Base-by-base conservation (phyloP, 2,797 vertebrate genomes). In the Toxotes lorentzi region DNA sequence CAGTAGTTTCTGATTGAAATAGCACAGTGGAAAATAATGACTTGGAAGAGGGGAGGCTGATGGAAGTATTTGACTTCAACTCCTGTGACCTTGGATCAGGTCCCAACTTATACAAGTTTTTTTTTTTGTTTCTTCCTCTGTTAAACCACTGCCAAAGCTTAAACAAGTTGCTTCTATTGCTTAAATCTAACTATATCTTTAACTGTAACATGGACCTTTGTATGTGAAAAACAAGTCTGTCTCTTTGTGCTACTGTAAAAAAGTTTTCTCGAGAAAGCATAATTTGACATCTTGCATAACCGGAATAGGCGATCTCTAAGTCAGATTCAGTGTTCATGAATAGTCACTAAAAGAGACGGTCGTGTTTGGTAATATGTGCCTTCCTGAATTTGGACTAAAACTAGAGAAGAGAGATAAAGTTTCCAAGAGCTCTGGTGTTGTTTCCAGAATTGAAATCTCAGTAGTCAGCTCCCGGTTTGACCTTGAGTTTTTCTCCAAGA, bases 401-500 rank as follows among this genome's bases (percentile, higher is more conserved):
- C 32, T 32, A 72, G 32, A 48, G 56, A 76, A 57, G 14, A 30
- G 24, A 58, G 23, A 40, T n/a, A 30, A 57, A 41, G 21, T 78
- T 60, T 81, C 66, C 17, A 11, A 19, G 19, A 40, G 7, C 27
- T 58, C 21, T 19, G 35, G n/a, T 64, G 23, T 69, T 81, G 56
- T 81, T 83, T 76, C 53, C 73, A 67, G 40, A 57, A 45, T 24
- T 60, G n/a, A 75, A 87, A 69, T 81, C 62, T 78, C 57, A 65
- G 53, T 54, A 62, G 63, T 86, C 69, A 77, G 84, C 65, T 82
- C 53, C 74, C 60, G 59, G 24, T 81, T 73, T 84, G 76, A 85
- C 81, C 83, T 64, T 47, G 43, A 70, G 47, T 50, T 66, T 72
- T 82, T 75, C 1, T 76, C 51, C 38, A 40, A 64, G 72, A 76